Conservation (phyloP, 1,140 invertebrate genomes). For the Vanessa tameamea region DNA sequence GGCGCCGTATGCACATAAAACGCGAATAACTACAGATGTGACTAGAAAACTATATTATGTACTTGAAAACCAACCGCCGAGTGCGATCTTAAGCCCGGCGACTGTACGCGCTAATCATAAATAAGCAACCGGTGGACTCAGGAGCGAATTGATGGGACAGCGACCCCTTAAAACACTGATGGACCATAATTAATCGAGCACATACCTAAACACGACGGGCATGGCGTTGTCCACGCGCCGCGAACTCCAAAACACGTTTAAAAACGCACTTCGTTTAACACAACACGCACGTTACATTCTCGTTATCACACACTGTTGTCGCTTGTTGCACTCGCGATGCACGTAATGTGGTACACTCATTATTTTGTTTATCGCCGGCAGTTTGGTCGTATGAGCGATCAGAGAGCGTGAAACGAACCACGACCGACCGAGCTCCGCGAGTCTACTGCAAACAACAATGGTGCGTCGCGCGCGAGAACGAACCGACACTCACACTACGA, state of each 20-base stretch:
- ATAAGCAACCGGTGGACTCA: slow-evolving; percentile 25
- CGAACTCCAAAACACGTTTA: slow-evolving; percentile 66
- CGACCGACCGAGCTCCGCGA: slow-evolving; percentile 59
- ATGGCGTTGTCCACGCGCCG: slow-evolving; percentile 67
- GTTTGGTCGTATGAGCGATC: slow-evolving; percentile 50
- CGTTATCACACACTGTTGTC: slow-evolving; percentile 75
- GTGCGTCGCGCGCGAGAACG: slow-evolving; percentile 66
- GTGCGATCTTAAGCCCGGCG: slow-evolving; percentile 2
- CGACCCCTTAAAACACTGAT: slow-evolving; percentile 66
- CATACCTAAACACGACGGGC: slow-evolving; percentile 76
- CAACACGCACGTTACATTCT: slow-evolving; percentile 74
- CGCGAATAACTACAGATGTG: slow-evolving; percentile 25
- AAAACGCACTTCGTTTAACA: slow-evolving; percentile 67
- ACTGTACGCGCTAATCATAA: slow-evolving; percentile 11
- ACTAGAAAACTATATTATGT: slow-evolving; percentile 10
- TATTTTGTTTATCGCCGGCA: slow-evolving; percentile 77
- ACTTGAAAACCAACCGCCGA: slow-evolving; percentile 9
- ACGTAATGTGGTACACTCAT: slow-evolving; percentile 72
- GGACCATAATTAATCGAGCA: slow-evolving; percentile 73
- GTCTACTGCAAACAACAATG: slow-evolving; percentile 76
- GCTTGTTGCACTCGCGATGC: slow-evolving; percentile 73
- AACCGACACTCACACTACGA: slow-evolving; percentile 59
- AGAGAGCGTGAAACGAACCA: slow-evolving; percentile 51
- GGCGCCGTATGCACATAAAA: slow-evolving; percentile 65
- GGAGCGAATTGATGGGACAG: slow-evolving; percentile 49